Evolutionary conservation across 2,113 vertebrate genomes (phyloP).

Genomic region (Fulmarus glacialis): DNA sequence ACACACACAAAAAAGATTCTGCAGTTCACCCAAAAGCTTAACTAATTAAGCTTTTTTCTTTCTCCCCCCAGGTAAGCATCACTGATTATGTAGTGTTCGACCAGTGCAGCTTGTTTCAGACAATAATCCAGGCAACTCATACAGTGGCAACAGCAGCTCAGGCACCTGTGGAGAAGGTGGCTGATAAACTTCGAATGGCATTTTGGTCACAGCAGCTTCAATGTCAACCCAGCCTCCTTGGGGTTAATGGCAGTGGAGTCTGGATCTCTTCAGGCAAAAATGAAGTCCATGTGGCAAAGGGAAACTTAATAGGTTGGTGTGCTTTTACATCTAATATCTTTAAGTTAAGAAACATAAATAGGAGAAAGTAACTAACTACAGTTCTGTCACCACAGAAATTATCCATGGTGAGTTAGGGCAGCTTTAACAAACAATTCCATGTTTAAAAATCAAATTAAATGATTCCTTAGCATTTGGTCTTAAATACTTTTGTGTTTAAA

Average conservation of each 20-base stretch:
- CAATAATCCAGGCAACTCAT: constrained; percentile 91
- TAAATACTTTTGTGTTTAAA: background rate
- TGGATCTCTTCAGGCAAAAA: constrained; percentile 97
- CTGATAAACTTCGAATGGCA: constrained; percentile 86
- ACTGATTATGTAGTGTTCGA: constrained; percentile 97
- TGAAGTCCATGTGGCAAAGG: constrained; percentile 92
- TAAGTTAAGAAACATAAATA: background rate
- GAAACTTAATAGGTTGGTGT: constrained; percentile 87
- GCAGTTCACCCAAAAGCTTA: background rate
- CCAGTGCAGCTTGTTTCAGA: constrained; percentile 94
- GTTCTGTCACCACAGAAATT: background rate
- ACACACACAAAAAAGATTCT: background rate
- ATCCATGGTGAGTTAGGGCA: background rate
- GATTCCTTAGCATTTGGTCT: background rate
- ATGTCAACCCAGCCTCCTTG: constrained; percentile 91
- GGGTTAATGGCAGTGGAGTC: constrained; percentile 85
- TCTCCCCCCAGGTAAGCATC: constrained; percentile 86
- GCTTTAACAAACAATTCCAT: background rate
- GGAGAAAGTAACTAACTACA: background rate
- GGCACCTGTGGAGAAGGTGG: constrained; percentile 91
- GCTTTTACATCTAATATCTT: background rate
- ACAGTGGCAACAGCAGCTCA: constrained; percentile 89
- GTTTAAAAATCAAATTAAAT: background rate
- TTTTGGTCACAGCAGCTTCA: constrained; percentile 94
- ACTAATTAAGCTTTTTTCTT: background rate